Base-by-base conservation (phyloP, 2,113 vertebrate genomes). In the Eubucco bourcierii region DNA sequence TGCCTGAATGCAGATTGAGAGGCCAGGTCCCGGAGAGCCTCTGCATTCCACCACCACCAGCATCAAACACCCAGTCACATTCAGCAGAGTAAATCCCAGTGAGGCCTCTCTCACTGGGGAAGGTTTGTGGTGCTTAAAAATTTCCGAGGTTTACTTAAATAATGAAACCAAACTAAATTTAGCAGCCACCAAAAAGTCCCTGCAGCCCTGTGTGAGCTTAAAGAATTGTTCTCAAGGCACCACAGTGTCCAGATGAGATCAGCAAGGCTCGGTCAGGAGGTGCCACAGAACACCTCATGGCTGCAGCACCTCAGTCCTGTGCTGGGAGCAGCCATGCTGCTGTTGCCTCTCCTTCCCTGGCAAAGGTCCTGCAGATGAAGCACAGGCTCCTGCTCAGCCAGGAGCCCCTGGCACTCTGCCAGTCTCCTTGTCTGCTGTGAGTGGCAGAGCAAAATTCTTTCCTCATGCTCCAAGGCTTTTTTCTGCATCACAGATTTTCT, bases 91-190 rank as follows among this genome's bases (percentile, higher is more conserved):
- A 46, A 83, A 56, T 13, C 1, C 7, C n/a, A 34, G 24, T 2
- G 55, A 84, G 37, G 55, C 52, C 47, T 59, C 73, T 84, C 80
- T 55, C 44, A 78, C 44, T 44, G 6, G 37, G 87, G 96, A 91
- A 96, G 90, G 79, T 94, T 78, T 73, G 94, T 90, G 71, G 50
- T 41, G 77, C 56, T 88, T 41, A 90, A 98, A 94, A 97, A 96
- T 96, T 97, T 95, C 95, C 95, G 93, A 94, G 31, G 85, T 94
- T 97, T 96, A 97, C 95, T 98, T 97, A 98, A 94, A 95, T 80
- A 88, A 90, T 9, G 93, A 96, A 95, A 96, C 55, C 55, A 84
- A 93, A 96, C 87, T 90, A 93, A 85, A 96, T 95, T 97, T 94
- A 97, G 96, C 93, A 91, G 90, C 78, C 52, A 68, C 27, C 60